These are phyloP conservation scores for Butorides virescens DNA, from an alignment of 2,113 vertebrate species.

Conservation along the genomic window DNA sequence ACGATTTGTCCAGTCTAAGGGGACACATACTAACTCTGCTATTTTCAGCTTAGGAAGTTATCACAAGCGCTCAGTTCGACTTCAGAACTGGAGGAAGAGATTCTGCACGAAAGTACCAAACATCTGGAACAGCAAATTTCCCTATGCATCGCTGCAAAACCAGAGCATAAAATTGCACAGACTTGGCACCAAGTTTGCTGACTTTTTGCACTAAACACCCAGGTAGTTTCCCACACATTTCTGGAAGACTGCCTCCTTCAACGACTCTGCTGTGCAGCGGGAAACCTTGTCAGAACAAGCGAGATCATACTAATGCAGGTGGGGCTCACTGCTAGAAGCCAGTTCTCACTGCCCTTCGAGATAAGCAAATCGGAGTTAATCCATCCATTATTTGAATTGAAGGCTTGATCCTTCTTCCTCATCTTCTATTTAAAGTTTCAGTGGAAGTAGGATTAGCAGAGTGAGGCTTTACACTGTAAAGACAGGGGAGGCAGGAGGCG, in stretches of 20 bases:
- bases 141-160: neutral
- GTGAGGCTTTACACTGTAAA: neutral
- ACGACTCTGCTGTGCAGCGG: neutral
- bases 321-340: neutral
- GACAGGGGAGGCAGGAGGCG: neutral
- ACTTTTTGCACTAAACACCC: neutral
- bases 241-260: neutral
- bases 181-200: neutral
- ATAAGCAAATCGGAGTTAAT: neutral
- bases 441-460: conserved; percentile 3
- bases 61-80: neutral
- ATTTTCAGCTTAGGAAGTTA: neutral
- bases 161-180: neutral
- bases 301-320: neutral
- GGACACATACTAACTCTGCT: neutral
- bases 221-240: neutral
- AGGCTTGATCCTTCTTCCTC: neutral
- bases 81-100: neutral
- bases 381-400: neutral
- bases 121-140: neutral
- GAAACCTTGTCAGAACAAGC: neutral
- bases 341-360: neutral
- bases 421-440: neutral
- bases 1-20: neutral
- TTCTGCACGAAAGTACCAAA: neutral